These are phyloP conservation scores for Ailurus styani DNA, from an alignment of 2,113 vertebrate genomes.

Conservation along the genomic window DNA sequence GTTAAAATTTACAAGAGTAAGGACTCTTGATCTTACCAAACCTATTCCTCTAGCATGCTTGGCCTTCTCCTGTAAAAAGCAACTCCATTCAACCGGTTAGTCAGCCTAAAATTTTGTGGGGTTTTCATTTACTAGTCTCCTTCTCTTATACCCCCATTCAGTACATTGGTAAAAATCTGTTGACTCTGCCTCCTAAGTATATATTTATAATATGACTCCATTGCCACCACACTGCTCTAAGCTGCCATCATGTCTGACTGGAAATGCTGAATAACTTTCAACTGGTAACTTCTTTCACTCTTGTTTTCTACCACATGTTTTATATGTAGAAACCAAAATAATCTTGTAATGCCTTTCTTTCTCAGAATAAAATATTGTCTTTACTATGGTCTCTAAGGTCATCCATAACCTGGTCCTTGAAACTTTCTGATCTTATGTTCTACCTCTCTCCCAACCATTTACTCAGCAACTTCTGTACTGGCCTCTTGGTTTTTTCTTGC, in stretches of 20 bases:
- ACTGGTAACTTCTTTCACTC: not conserved
- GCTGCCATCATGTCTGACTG: not conserved
- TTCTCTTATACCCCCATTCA: not conserved
- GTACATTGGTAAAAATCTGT: not conserved
- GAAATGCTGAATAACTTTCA: conserved; percentile 6
- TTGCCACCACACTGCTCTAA: not conserved
- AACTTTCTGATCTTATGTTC: not conserved
- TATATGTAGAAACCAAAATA: not conserved
- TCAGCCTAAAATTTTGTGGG: not conserved
- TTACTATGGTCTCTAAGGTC: not conserved
- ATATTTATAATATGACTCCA: not conserved
- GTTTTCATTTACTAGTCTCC: not conserved
- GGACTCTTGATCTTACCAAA: not conserved
- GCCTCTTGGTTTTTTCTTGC: not conserved
- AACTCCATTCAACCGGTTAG: not conserved
- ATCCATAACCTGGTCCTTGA: not conserved
- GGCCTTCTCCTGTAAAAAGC: not conserved
- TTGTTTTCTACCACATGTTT: not conserved
- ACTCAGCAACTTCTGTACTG: not conserved
- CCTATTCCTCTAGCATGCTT: not conserved
- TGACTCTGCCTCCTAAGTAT: not conserved
- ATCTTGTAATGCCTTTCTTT: not conserved
- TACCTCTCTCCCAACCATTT: not conserved
- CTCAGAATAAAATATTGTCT: not conserved
- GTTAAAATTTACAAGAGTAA: not conserved